phyloP scores from a whole-genome alignment of 2,113 vertebrate species.

The Turnix velox region DNA sequence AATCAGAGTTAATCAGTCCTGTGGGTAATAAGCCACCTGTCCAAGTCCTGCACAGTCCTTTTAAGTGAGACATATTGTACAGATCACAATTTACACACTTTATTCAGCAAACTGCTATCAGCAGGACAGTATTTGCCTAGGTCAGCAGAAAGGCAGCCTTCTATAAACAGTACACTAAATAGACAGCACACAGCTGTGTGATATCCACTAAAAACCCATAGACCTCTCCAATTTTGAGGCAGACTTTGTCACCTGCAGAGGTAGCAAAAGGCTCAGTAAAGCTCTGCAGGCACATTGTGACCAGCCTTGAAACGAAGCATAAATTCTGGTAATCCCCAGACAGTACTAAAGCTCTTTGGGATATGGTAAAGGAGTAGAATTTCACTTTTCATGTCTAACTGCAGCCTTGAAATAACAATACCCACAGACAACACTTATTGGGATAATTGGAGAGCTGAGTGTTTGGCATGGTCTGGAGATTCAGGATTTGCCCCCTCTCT shows the following conservation, averaged over 20 bases:
- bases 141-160: fast-evolving
- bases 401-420: not conserved
- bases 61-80: not conserved
- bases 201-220: fast-evolving
- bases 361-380: not conserved
- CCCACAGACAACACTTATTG: fast-evolving
- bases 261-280: not conserved
- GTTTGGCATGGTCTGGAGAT: not conserved
- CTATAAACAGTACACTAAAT: not conserved
- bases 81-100: not conserved
- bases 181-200: not conserved
- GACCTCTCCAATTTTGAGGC: not conserved
- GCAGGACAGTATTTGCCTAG: not conserved
- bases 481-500: no score
- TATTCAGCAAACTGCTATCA: not conserved
- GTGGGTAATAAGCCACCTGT: not conserved
- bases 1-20: not conserved
- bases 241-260: fast-evolving
- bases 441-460: not conserved
- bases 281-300: not conserved
- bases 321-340: not conserved
- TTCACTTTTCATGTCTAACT: not conserved
- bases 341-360: not conserved
- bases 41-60: not conserved
- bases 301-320: not conserved